Conservation (phyloP, 2,888 invertebrate species). For the Blera fallax region DNA sequence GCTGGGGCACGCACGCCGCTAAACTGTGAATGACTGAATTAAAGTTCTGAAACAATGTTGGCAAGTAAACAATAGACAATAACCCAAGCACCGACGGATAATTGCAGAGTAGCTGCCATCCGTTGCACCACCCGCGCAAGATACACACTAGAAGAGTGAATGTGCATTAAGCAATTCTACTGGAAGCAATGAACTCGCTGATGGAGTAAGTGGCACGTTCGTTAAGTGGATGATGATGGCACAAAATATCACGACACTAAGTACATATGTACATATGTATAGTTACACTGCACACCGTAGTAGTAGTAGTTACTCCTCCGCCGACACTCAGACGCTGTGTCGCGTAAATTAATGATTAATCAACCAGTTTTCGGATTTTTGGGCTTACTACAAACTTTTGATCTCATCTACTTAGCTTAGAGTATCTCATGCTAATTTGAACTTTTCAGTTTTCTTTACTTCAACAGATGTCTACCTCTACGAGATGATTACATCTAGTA, state of each 20-base stretch:
- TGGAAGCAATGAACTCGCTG: constrained; percentile 58
- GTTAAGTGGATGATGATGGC: constrained; percentile 68
- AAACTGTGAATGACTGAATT: constrained; percentile 53
- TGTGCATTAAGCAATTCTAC: constrained; percentile 4
- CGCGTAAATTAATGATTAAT: constrained; percentile 7
- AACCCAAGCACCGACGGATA: constrained; percentile 12
- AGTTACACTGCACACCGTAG: not conserved
- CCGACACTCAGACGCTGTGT: not conserved
- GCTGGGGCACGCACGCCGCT: constrained; percentile 47
- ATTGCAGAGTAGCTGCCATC: constrained; percentile 20
- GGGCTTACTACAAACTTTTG: not conserved
- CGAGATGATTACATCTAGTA: not conserved
- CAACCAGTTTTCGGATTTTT: not conserved
- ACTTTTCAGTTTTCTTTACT: not conserved
- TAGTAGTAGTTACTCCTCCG: not conserved
- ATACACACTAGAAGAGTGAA: constrained; percentile 2
- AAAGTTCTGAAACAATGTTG: constrained; percentile 18
- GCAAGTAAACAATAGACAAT: constrained; percentile 47
- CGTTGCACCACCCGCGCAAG: constrained; percentile 25
- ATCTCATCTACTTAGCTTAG: not conserved
- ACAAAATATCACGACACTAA: constrained; percentile 55
- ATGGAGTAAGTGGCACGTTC: constrained; percentile 50
- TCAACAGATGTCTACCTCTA: not conserved
- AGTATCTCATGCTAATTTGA: not conserved
- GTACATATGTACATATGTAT: too few relatives aligned